These are phyloP conservation scores for Teleogryllus oceanicus DNA, from an alignment of 2,888 invertebrate genomes.

Conservation along the genomic window DNA sequence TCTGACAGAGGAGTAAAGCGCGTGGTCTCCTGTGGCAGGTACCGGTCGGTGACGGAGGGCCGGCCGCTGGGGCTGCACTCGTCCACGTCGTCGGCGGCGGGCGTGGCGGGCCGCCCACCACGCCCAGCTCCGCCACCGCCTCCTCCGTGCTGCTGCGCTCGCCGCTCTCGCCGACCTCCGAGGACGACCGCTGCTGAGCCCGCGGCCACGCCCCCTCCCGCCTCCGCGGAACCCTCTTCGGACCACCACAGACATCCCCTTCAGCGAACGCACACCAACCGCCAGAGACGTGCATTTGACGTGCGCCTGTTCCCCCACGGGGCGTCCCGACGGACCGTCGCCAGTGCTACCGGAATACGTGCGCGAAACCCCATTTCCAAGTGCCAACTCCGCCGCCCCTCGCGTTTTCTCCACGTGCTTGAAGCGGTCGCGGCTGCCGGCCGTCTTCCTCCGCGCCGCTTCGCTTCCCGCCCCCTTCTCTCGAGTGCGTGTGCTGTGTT, in stretches of 20 bases:
- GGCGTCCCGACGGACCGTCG: too few species aligned
- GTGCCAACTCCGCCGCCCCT: too few species aligned
- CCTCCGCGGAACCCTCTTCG: background rate
- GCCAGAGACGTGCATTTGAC: too few species aligned
- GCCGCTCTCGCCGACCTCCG: slow-evolving; percentile 8
- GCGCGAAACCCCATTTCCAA: too few species aligned
- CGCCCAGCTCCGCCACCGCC: slow-evolving; percentile 21
- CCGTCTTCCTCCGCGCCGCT: too few species aligned
- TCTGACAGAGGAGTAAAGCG: too few species aligned
- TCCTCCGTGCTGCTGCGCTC: background rate
- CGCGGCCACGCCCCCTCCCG: background rate
- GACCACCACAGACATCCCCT: background rate
- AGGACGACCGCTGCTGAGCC: slow-evolving; percentile 40
- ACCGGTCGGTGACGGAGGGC: slow-evolving; percentile 58
- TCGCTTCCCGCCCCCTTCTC: too few species aligned
- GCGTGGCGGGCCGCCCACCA: slow-evolving; percentile 22
- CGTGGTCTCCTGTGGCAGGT: slow-evolving; percentile 50
- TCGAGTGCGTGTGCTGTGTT: background rate
- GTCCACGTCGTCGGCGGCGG: slow-evolving; percentile 18
- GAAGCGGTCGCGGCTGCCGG: too few species aligned
- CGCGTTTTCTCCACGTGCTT: too few species aligned
- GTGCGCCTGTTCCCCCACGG: too few species aligned
- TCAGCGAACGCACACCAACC: too few species aligned
- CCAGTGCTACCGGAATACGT: too few species aligned
- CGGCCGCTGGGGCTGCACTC: slow-evolving; percentile 40